A percentile compares a stretch with the other conserved stretches of the same genome.
These are phyloP conservation scores for Balaenoptera acutorostrata DNA, from an alignment of 2,113 vertebrate genomes.

Conservation along the genomic window DNA sequence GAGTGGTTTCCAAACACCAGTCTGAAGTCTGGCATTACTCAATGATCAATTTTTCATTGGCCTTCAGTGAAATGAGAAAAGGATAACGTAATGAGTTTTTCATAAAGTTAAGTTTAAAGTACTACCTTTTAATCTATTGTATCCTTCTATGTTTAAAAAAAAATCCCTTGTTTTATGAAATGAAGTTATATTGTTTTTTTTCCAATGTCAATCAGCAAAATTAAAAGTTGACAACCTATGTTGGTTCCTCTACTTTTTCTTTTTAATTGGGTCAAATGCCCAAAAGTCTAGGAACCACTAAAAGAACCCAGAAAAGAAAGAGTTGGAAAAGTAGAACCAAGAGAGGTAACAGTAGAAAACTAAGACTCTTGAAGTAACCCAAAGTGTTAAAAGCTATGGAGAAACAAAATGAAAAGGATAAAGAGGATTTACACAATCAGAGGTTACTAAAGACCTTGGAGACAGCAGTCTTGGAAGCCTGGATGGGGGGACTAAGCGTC, in stretches of 20 bases:
- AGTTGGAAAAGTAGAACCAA: background rate
- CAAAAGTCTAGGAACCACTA: background rate
- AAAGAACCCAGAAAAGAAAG: background rate
- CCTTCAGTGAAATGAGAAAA: constrained; percentile 13
- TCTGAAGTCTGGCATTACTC: background rate
- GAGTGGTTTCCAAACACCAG: background rate
- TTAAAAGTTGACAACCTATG: background rate
- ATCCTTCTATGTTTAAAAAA: background rate
- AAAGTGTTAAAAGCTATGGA: background rate
- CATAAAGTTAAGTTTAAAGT: constrained; percentile 12
- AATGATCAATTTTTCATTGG: background rate
- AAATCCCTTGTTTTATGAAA: background rate
- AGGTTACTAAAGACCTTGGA: background rate
- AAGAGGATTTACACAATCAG: background rate
- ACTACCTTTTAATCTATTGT: background rate
- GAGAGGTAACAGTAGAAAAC: background rate
- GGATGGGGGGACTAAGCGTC: background rate
- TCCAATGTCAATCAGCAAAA: constrained; percentile 9
- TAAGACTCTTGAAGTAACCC: background rate
- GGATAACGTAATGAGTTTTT: background rate
- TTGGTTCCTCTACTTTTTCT: background rate
- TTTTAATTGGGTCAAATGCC: background rate
- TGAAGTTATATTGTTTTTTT: background rate
- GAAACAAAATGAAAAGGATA: background rate
- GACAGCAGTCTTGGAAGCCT: background rate